phyloP scores from a whole-genome alignment of 2,113 vertebrate species.

The Theristicus caerulescens region DNA sequence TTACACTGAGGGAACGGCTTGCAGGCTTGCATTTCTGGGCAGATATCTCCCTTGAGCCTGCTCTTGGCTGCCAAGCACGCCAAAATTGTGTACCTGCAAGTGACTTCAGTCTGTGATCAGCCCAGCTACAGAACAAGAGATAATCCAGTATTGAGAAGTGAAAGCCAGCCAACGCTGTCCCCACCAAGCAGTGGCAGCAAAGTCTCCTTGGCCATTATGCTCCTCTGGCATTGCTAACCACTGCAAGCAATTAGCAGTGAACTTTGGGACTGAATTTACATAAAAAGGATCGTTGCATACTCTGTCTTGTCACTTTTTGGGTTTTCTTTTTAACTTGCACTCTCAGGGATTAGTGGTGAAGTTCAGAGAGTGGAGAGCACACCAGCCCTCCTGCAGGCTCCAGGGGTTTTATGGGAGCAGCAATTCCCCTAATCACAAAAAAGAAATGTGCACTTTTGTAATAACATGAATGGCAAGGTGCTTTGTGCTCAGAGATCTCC shows the following conservation, averaged over 20 bases:
- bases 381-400: background rate
- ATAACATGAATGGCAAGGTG: background rate
- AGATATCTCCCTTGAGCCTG: background rate
- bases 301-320: background rate
- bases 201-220: fast-evolving
- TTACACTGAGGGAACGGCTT: background rate
- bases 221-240: background rate
- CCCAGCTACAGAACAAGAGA: background rate
- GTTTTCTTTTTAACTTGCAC: background rate
- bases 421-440: background rate
- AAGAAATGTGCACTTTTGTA: too few species aligned
- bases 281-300: background rate
- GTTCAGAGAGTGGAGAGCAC: background rate
- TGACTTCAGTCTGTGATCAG: too few species aligned
- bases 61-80: background rate
- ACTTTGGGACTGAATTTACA: background rate
- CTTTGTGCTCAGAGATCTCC: background rate
- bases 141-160: background rate
- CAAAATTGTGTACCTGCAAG: background rate
- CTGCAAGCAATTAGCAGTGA: background rate
- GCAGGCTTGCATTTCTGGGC: background rate
- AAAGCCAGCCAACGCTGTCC: background rate
- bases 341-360: too few species aligned
- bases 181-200: background rate
- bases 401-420: background rate